A percentile compares a stretch with the other conserved stretches of the same genome.
Conservation (phyloP, 2,113 vertebrate genomes). For the Corythoichthys intestinalis region DNA sequence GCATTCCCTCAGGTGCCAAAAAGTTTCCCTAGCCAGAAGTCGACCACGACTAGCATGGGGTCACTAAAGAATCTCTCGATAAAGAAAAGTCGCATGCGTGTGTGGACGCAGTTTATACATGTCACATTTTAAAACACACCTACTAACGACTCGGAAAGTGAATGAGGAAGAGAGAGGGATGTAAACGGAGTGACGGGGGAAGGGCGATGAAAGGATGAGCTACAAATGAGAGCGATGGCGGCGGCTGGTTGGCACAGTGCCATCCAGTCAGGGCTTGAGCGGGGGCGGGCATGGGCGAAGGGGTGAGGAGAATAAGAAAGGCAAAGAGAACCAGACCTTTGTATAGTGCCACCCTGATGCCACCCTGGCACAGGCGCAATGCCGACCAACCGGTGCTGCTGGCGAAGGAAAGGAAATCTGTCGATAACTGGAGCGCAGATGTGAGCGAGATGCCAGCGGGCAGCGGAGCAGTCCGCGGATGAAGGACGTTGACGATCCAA, state of each 20-base stretch:
- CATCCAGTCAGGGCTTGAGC: constrained; percentile 74
- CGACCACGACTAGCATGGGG: not conserved
- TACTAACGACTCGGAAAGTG: constrained; percentile 39
- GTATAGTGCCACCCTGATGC: constrained; percentile 59
- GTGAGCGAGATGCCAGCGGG: constrained; percentile 43
- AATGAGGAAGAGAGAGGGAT: constrained; percentile 51
- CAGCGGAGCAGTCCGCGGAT: constrained; percentile 29
- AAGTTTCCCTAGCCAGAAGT: constrained; percentile 40
- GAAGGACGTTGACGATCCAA: constrained; percentile 25
- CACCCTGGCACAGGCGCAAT: constrained; percentile 59
- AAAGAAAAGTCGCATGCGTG: constrained; percentile 10
- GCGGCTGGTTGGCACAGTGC: constrained; percentile 75
- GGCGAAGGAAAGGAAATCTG: constrained; percentile 32
- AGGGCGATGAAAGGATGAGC: constrained; percentile 68
- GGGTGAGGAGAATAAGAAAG: constrained; percentile 65
- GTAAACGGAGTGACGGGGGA: constrained; percentile 62
- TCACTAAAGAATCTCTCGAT: not conserved
- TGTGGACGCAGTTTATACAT: constrained; percentile 7
- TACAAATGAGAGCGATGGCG: constrained; percentile 73
- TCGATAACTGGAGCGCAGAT: constrained; percentile 21
- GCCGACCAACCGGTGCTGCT: constrained; percentile 20
- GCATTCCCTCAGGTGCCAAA: constrained; percentile 61
- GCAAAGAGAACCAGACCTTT: constrained; percentile 62
- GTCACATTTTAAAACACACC: constrained; percentile 10
- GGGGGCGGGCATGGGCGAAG: constrained; percentile 69